These are phyloP conservation scores for Pycnomerus fuliginosus DNA, from an alignment of 2,888 invertebrate genomes.

Conservation along the genomic window DNA sequence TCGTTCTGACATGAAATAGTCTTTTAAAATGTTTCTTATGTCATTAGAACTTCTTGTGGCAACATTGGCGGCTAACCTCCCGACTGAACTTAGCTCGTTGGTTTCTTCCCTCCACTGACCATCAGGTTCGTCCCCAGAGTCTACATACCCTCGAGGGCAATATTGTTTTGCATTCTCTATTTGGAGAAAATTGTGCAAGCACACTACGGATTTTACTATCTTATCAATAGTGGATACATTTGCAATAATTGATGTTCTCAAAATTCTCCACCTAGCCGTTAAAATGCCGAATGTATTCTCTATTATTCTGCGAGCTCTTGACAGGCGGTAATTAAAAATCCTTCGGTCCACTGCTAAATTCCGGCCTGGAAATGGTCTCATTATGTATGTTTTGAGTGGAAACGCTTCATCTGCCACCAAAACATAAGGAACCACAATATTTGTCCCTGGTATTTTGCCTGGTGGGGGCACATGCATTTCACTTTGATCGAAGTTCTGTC, in stretches of 20 bases:
- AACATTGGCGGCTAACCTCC: too few species aligned
- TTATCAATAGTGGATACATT: neutral
- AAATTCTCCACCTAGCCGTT: neutral
- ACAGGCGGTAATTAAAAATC: constrained; percentile 1
- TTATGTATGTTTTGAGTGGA: too few species aligned
- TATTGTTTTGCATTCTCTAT: too few species aligned
- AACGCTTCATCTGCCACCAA: constrained; percentile 27
- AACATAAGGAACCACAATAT: constrained; percentile 19
- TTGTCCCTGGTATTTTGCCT: too few species aligned
- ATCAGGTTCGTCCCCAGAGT: neutral
- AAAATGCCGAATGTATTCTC: constrained; percentile 5
- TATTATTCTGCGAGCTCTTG: too few species aligned
- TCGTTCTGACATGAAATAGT: too few species aligned
- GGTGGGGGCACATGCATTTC: constrained; percentile 19
- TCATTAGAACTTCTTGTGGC: too few species aligned
- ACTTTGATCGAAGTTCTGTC: constrained; percentile 11
- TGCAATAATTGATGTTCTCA: neutral
- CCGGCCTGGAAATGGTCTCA: neutral
- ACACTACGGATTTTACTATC: neutral
- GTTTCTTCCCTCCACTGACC: too few species aligned
- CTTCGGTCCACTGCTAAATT: neutral
- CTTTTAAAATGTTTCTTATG: too few species aligned
- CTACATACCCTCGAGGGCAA: constrained; percentile 1
- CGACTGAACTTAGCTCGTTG: too few species aligned
- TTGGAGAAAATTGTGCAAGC: too few species aligned